Evolutionary conservation across 2,888 invertebrate genomes (phyloP).

Genomic region (Lutraria lutraria): DNA sequence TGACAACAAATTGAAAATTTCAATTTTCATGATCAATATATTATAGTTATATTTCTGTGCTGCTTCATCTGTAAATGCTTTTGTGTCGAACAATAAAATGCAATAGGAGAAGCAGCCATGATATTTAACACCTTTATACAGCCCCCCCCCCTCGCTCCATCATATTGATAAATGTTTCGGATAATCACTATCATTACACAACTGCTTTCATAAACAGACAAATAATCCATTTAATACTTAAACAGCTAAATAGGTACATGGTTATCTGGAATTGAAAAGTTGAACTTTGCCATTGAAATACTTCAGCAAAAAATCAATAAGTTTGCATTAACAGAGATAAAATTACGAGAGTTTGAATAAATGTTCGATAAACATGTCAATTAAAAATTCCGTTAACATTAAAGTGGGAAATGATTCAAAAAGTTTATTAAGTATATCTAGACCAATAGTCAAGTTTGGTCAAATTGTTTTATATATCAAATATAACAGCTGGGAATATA

Average conservation of each 20-base stretch:
- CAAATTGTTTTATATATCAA: not conserved
- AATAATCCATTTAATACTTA: not conserved
- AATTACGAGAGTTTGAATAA: slow-evolving; percentile 1
- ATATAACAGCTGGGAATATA: not conserved
- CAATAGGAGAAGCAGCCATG: too few relatives aligned
- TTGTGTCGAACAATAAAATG: too few relatives aligned
- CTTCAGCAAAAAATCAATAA: slow-evolving; percentile 8
- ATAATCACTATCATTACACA: not conserved
- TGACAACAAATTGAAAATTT: not conserved
- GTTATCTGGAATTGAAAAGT: not conserved
- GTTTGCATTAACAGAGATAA: slow-evolving; percentile 12
- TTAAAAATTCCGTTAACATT: not conserved
- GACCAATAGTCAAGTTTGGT: slow-evolving; percentile 6
- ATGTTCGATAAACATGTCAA: slow-evolving; percentile 16
- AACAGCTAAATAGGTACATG: not conserved
- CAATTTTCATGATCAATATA: not conserved
- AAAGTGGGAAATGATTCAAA: slow-evolving; percentile 13
- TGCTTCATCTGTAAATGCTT: too few relatives aligned
- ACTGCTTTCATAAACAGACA: not conserved
- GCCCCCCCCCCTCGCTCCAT: too few relatives aligned
- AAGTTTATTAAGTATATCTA: slow-evolving; percentile 1
- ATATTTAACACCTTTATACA: too few relatives aligned
- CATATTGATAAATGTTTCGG: not conserved
- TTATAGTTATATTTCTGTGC: too few relatives aligned
- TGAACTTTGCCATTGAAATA: not conserved